These are phyloP conservation scores for Hylia prasina DNA, from an alignment of 2,113 vertebrate species.

Conservation along the genomic window DNA sequence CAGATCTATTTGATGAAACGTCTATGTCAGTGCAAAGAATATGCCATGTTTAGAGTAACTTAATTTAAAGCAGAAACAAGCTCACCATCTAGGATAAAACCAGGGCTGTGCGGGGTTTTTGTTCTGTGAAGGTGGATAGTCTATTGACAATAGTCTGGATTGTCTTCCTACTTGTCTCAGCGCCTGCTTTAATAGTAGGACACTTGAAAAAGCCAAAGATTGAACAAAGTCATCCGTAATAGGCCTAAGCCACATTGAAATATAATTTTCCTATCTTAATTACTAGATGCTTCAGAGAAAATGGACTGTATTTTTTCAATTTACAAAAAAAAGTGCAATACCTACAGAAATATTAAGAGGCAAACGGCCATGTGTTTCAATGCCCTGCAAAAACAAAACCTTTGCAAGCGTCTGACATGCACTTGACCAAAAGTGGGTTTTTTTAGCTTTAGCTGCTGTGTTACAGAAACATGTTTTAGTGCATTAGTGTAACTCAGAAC, in stretches of 20 bases:
- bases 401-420: fast-evolving
- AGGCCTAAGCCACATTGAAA: background rate
- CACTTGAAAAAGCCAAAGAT: background rate
- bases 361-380: background rate
- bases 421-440: background rate
- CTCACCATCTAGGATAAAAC: background rate
- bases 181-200: background rate
- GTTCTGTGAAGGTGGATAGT: background rate
- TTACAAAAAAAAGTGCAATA: background rate
- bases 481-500: background rate
- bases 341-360: background rate
- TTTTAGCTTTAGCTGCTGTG: background rate
- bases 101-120: background rate
- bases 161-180: background rate
- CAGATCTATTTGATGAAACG: background rate
- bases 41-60: background rate
- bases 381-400: background rate
- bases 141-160: background rate
- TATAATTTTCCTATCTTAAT: background rate
- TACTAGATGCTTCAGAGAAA: background rate
- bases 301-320: background rate
- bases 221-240: background rate
- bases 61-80: background rate
- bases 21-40: background rate
- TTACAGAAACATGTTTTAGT: background rate